A percentile compares a stretch with the other conserved stretches of the same genome.
These are phyloP conservation scores for Chromis chromis DNA, from an alignment of 2,797 vertebrate genomes.

Conservation along the genomic window DNA sequence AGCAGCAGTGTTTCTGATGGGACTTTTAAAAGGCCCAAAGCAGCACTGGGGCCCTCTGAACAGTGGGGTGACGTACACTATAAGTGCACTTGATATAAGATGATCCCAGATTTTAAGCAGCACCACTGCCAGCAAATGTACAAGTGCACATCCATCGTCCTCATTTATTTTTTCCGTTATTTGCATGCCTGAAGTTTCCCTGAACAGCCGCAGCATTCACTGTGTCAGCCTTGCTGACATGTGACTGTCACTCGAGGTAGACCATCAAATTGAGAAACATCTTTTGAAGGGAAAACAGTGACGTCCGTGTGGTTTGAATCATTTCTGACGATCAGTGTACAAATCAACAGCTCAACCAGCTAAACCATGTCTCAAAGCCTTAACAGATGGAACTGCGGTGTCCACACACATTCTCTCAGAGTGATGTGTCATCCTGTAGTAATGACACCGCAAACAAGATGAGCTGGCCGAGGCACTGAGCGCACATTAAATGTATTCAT, in stretches of 20 bases:
- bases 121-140: neutral
- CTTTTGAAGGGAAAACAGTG: constrained; percentile 51
- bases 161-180: constrained; percentile 21
- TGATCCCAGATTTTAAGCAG: constrained; percentile 3
- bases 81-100: constrained; percentile 9
- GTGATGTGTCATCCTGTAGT: constrained; percentile 41
- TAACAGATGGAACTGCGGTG: constrained; percentile 54
- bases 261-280: constrained; percentile 43
- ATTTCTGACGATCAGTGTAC: constrained; percentile 41
- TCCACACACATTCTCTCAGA: constrained; percentile 40
- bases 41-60: neutral
- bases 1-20: neutral
- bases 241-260: constrained; percentile 38
- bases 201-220: constrained; percentile 13
- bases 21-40: neutral
- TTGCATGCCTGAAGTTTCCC: constrained; percentile 24
- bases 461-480: constrained; percentile 36
- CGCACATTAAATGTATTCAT: constrained; percentile 4
- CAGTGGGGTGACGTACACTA: neutral
- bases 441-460: constrained; percentile 44
- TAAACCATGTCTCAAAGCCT: constrained; percentile 51
- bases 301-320: constrained; percentile 68
- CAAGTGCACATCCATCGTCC: constrained; percentile 31
- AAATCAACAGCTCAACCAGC: constrained; percentile 56
- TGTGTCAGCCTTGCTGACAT: constrained; percentile 40